Conservation (phyloP, 2,888 invertebrate species). For the Rhodophaea formosa region DNA sequence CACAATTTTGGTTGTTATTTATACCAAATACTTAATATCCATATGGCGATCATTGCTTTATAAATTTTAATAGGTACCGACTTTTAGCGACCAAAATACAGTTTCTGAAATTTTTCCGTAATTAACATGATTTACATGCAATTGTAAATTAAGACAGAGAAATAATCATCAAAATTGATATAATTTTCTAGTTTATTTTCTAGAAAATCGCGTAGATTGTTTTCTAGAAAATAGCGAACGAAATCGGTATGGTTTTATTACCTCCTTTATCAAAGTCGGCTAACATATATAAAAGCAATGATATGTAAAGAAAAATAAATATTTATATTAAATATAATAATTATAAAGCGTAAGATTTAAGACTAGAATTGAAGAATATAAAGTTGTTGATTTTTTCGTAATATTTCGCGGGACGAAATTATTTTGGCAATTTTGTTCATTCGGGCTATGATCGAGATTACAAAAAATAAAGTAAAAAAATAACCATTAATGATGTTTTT, state of each 20-base stretch:
- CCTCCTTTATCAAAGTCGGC: too few species aligned
- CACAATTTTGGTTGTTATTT: conserved; percentile 18
- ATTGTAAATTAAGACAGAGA: too few species aligned
- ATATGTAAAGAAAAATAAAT: neutral
- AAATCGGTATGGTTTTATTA: too few species aligned
- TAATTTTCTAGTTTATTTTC: too few species aligned
- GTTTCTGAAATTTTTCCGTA: neutral
- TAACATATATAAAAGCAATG: neutral
- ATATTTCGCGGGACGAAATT: conserved; percentile 15
- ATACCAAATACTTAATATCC: neutral
- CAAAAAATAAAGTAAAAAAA: too few species aligned
- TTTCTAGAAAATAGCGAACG: too few species aligned
- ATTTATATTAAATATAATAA: neutral
- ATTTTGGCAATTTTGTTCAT: neutral
- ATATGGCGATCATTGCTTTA: neutral
- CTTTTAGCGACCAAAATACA: neutral
- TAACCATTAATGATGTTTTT: too few species aligned
- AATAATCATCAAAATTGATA: too few species aligned
- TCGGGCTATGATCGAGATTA: neutral
- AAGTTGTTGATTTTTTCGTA: conserved; percentile 12
- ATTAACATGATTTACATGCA: too few species aligned
- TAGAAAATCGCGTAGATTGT: too few species aligned
- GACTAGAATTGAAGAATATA: neutral
- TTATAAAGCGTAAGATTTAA: neutral
- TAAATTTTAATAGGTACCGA: too few species aligned